Percentiles rank a stretch among this genome's conserved stretches.
Evolutionary conservation across 2,113 vertebrate genomes (phyloP).

Genomic region (Coracopsis vasa): DNA sequence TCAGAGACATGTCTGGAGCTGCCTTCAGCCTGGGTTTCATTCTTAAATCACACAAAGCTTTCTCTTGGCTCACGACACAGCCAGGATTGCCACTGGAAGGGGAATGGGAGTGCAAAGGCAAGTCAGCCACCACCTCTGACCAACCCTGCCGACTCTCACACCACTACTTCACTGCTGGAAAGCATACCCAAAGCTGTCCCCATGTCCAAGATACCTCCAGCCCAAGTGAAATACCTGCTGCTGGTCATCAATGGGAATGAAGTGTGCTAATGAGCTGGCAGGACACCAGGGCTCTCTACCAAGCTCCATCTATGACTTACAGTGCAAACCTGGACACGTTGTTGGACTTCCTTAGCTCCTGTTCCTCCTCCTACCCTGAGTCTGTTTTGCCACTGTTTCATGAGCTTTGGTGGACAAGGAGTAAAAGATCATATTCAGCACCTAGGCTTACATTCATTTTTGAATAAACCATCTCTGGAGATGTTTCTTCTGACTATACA

Average conservation of each 20-base stretch:
- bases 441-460: background rate
- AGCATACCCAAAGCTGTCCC: background rate
- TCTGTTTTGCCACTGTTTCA: background rate
- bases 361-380: background rate
- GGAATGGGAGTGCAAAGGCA: background rate
- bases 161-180: background rate
- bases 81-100: background rate
- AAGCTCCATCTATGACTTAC: background rate
- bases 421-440: background rate
- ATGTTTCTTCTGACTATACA: background rate
- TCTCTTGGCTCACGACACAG: background rate
- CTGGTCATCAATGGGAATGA: background rate
- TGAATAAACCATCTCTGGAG: background rate
- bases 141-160: background rate
- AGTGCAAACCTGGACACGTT: background rate
- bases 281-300: background rate
- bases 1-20: background rate
- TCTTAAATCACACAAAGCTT: background rate
- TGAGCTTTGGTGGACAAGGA: background rate
- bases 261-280: background rate
- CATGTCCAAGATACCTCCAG: background rate
- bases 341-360: background rate
- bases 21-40: background rate
- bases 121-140: background rate
- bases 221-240: background rate